Evolutionary conservation across 2,797 vertebrate genomes (phyloP).

Genomic region (Poecilia velifera): DNA sequence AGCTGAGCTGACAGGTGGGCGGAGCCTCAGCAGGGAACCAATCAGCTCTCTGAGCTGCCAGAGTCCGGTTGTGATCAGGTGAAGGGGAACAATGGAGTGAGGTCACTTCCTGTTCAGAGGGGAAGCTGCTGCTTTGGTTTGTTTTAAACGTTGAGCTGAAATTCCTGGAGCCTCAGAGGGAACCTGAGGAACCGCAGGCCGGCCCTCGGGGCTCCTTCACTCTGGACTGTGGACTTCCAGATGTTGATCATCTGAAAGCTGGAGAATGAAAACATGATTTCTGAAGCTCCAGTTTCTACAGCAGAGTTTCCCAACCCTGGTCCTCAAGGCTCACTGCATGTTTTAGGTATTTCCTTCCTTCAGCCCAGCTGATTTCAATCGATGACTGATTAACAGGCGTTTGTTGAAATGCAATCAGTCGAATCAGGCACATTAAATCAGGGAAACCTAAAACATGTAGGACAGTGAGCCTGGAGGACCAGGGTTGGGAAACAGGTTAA

Average conservation of each 20-base stretch:
- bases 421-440: too few species aligned
- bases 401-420: too few species aligned
- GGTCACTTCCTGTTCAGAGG: conserved; percentile 11
- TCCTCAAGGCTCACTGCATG: too few species aligned
- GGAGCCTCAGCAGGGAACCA: neutral
- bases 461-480: too few species aligned
- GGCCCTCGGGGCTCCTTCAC: neutral
- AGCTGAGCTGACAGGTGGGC: neutral
- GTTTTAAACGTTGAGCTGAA: neutral
- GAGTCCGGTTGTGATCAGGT: neutral
- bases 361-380: too few species aligned
- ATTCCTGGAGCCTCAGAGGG: neutral
- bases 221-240: neutral
- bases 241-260: neutral
- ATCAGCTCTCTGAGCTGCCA: neutral
- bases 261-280: neutral
- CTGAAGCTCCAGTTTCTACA: neutral
- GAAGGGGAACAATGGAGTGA: conserved; percentile 5
- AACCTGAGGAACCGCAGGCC: too few species aligned
- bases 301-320: too few species aligned
- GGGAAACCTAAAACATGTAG: too few species aligned
- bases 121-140: neutral
- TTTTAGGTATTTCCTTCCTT: too few species aligned
- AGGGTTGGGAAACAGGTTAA: too few species aligned
- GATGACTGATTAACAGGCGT: too few species aligned